phyloP scores from a whole-genome alignment of 2,113 vertebrate species.

The Ciconia maguari region DNA sequence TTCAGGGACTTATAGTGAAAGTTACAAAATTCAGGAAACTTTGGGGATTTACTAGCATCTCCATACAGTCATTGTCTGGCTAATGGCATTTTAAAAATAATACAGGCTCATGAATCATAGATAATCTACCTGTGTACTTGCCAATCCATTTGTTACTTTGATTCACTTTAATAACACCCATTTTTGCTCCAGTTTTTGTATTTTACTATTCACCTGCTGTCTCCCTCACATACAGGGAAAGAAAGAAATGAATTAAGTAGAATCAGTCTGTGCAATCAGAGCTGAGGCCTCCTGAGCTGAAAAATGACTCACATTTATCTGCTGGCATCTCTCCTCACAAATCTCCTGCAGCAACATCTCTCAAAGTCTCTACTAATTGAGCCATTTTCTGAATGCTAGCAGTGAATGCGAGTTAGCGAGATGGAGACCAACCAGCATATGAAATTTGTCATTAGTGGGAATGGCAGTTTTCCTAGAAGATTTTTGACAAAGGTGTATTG shows the following conservation, averaged over 20 bases:
- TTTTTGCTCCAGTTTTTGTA: constrained; percentile 34
- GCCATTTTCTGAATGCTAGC: constrained; percentile 42
- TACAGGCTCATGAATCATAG: constrained; percentile 43
- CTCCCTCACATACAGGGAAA: neutral
- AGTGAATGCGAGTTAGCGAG: neutral
- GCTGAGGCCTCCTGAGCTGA: constrained; percentile 31
- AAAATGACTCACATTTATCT: constrained; percentile 36
- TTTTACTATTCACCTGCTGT: constrained; percentile 49
- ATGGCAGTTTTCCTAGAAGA: neutral
- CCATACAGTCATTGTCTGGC: neutral
- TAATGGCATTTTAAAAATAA: constrained; percentile 20
- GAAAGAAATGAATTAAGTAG: constrained; percentile 42
- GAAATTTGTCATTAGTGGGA: neutral
- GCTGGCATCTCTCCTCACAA: constrained; percentile 22
- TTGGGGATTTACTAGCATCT: neutral
- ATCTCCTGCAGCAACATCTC: constrained; percentile 11
- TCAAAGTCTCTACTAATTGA: constrained; percentile 31
- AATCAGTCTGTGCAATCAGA: constrained; percentile 30
- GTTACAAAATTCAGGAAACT: neutral
- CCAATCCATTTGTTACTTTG: constrained; percentile 37
- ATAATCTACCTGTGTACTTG: constrained; percentile 50
- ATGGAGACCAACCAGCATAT: neutral
- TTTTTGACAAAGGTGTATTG: neutral
- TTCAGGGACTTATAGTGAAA: neutral
- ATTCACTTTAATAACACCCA: constrained; percentile 45